Evolutionary conservation across 2,797 vertebrate species (phyloP), one percentile per base, ranked within the genome.

Genomic region (Hoplostethus atlanticus): DNA sequence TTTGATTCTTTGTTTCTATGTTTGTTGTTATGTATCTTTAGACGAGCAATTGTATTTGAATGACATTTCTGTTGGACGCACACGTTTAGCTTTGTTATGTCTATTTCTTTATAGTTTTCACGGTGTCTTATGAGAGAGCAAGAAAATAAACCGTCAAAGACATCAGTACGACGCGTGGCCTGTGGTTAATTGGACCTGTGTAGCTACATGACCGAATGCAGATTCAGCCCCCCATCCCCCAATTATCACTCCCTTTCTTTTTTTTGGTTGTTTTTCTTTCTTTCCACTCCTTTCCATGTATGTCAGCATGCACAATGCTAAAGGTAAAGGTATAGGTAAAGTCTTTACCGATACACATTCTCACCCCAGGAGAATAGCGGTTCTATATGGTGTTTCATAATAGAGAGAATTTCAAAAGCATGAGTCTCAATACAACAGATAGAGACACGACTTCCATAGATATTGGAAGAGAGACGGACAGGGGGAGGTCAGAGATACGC

Each of bases 261-360:
- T 31, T 13, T 16, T 8, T 57, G 21, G 64, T 68, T 80, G 56
- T 28, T 38, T 30, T 47, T 42, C 58, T 17, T n/a, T 40, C 34
- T 66, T 63, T 71, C 4, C 38, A 2, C 47, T 30, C 12, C 51
- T 76, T 34, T 73, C 11, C 61, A 6, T 42, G 12, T 13, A 21
- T 46, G 21, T 25, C 31, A 28, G 9, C 50, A 21, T 21, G 21
- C 21, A 21, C 34, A 9, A 36, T 56, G 31, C 7, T 52, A 5
- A 64, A 66, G 31, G 44, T 75, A 48, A 62, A 21, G 21, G 21
- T 21, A 21, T 21, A 21, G 21, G 21, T 21, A 21, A 21, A 21
- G n/a, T 56, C 40, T 76, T 78, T 30, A 73, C 40, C n/a, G 30
- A 28, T 61, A 69, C 52, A 71, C 79, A 71, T 46, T 81, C 71